Conservation (phyloP, 2,888 invertebrate genomes). For the Andrena dorsata region DNA sequence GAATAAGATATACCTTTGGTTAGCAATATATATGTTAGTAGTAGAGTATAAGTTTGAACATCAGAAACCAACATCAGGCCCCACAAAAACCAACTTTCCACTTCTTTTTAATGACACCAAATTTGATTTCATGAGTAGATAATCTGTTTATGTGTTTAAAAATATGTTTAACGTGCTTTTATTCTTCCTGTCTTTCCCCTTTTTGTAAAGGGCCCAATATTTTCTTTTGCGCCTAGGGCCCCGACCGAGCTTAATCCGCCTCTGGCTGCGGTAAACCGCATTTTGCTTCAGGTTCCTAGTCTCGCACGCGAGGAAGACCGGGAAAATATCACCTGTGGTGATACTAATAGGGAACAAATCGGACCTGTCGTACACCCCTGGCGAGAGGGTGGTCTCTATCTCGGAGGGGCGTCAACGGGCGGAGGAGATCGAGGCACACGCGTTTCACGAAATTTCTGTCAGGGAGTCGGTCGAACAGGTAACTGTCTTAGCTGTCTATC, state of each 20-base stretch:
- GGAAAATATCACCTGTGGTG: conserved; percentile 84
- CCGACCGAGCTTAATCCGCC: no score
- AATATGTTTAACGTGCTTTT: no score
- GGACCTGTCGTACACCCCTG: conserved; percentile 87
- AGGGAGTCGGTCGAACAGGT: conserved; percentile 94
- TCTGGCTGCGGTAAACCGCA: background rate
- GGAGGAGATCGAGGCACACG: conserved; percentile 92
- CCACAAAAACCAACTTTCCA: no score
- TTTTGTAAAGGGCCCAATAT: no score
- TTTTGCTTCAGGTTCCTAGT: conserved; percentile 64
- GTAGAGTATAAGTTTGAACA: background rate
- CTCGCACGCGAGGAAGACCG: conserved; percentile 67
- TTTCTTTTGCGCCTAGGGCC: no score
- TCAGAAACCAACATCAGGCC: no score
- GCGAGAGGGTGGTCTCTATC: conserved; percentile 92
- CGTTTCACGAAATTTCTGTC: conserved; percentile 94
- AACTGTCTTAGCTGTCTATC: conserved; percentile 22
- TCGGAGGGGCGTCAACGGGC: conserved; percentile 91
- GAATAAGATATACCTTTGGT: no score
- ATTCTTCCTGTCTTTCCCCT: no score
- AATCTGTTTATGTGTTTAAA: no score
- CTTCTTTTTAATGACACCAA: no score
- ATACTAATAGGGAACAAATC: conserved; percentile 93
- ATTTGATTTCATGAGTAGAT: no score
- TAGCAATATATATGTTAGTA: background rate